Conservation (phyloP, 2,888 invertebrate species). For the Drosophila paranaensis region DNA sequence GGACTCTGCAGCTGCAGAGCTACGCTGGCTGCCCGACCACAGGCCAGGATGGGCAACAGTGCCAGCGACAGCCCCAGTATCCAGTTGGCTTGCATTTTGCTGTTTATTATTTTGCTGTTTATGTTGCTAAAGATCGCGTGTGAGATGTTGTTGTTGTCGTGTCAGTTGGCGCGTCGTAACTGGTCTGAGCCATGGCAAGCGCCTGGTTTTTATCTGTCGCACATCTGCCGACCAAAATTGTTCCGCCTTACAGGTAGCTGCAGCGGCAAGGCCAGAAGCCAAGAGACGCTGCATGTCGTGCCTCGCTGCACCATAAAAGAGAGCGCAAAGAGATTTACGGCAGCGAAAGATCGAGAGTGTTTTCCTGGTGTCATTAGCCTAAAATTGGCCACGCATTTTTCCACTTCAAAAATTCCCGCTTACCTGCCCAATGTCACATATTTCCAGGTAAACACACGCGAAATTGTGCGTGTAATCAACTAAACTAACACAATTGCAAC, state of each 20-base stretch:
- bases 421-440: constrained; percentile 47
- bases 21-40: constrained; percentile 47
- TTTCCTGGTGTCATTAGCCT: constrained; percentile 79
- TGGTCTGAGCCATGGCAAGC: constrained; percentile 54
- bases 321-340: constrained; percentile 31
- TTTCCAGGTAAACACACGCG: constrained; percentile 69
- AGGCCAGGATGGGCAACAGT: constrained; percentile 16
- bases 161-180: constrained; percentile 61
- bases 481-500: constrained; percentile 36
- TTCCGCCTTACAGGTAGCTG: constrained; percentile 61
- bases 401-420: constrained; percentile 56
- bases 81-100: constrained; percentile 47
- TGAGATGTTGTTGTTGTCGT: constrained; percentile 21
- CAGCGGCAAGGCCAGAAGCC: neutral
- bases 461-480: constrained; percentile 56
- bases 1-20: constrained; percentile 29
- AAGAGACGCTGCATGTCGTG: constrained; percentile 43
- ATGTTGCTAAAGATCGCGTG: constrained; percentile 57
- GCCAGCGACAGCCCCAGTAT: constrained; percentile 26
- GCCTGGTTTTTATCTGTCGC: constrained; percentile 70
- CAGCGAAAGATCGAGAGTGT: constrained; percentile 51
- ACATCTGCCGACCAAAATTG: constrained; percentile 48
- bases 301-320: constrained; percentile 69
- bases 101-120: constrained; percentile 10
- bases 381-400: constrained; percentile 68